These are phyloP conservation scores for Acronicta aceris DNA, from an alignment of 2,888 invertebrate genomes.

Conservation along the genomic window DNA sequence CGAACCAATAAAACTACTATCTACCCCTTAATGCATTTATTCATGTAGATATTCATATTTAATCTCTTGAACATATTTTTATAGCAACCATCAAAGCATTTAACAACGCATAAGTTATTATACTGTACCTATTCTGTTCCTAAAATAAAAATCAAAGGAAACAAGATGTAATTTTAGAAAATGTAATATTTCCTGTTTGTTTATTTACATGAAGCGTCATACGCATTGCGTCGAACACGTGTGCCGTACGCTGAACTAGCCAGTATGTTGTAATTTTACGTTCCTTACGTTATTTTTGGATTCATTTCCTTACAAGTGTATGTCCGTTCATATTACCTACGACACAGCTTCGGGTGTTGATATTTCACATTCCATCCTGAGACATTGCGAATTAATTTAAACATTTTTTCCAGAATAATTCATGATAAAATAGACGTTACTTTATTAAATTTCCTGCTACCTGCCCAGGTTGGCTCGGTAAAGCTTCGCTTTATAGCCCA, in stretches of 20 bases:
- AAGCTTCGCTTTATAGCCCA: constrained; percentile 81
- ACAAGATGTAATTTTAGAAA: constrained; percentile 36
- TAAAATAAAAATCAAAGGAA: constrained; percentile 43
- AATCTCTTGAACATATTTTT: constrained; percentile 29
- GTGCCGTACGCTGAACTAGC: constrained; percentile 67
- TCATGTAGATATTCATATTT: constrained; percentile 28
- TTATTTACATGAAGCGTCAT: constrained; percentile 53
- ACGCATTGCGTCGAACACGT: constrained; percentile 66
- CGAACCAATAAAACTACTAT: constrained; percentile 37
- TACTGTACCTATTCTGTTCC: constrained; percentile 13
- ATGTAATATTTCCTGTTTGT: constrained; percentile 48
- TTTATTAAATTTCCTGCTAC: constrained; percentile 83
- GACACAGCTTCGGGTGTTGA: constrained; percentile 25
- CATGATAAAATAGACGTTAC: constrained; percentile 79
- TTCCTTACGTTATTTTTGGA: constrained; percentile 73
- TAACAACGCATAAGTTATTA: constrained; percentile 31
- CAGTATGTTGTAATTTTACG: constrained; percentile 70
- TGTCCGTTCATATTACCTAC: constrained; percentile 47
- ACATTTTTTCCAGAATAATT: constrained; percentile 73
- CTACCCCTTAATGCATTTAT: constrained; percentile 29
- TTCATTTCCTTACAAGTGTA: constrained; percentile 66
- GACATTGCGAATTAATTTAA: constrained; percentile 65
- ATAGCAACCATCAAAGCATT: constrained; percentile 41
- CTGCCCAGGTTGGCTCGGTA: constrained; percentile 73
- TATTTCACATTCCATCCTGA: constrained; percentile 44